Conservation (phyloP, 2,113 vertebrate species). For the Myiopsitta monachus region DNA sequence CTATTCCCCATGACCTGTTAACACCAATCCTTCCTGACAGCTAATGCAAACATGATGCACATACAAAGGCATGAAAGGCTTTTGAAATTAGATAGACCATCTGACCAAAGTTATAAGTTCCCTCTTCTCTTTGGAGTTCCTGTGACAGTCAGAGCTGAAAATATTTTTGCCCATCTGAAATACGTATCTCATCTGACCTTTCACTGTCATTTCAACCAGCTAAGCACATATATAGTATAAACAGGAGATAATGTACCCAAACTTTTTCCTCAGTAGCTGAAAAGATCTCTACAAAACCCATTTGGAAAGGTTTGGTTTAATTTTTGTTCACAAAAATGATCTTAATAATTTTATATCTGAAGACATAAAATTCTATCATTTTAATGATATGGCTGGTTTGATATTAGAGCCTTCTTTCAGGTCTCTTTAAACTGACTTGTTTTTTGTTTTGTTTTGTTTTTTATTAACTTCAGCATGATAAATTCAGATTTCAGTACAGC, state of each 20-base stretch:
- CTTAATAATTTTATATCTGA: neutral
- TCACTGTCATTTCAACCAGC: neutral
- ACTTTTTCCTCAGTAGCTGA: neutral
- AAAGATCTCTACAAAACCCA: neutral
- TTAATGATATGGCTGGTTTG: neutral
- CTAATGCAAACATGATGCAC: neutral
- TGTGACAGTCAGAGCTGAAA: neutral
- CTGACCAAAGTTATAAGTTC: neutral
- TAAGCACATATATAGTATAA: neutral
- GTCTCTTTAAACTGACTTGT: neutral
- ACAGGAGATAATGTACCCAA: neutral
- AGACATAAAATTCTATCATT: neutral
- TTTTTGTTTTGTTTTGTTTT: neutral
- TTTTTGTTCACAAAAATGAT: neutral
- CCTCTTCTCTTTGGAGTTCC: neutral
- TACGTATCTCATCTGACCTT: neutral
- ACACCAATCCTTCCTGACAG: neutral
- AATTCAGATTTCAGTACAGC: slow-evolving; percentile 96
- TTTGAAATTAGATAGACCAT: neutral
- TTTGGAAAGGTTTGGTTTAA: neutral
- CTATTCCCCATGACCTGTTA: neutral
- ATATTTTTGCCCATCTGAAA: neutral
- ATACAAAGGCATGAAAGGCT: neutral
- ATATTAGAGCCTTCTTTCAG: neutral
- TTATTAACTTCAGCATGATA: slow-evolving; percentile 82